phyloP scores from a whole-genome alignment of 2,888 invertebrate genomes.

The Cantharis flavilabris region DNA sequence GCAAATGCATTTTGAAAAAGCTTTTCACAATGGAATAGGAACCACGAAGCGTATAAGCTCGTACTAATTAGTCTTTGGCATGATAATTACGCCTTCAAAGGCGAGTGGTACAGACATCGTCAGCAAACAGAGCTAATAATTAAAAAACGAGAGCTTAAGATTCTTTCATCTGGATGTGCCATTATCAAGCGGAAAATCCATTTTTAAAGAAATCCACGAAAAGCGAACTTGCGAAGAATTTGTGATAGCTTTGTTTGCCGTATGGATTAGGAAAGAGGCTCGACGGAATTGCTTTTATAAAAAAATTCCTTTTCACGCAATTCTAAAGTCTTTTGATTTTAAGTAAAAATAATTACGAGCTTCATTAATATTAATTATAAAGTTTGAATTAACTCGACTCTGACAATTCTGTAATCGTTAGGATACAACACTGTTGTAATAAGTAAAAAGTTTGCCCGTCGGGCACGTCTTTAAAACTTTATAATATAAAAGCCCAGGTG shows the following conservation, averaged over 20 bases:
- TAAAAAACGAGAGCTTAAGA: slow-evolving; percentile 37
- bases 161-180: slow-evolving; percentile 21
- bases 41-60: slow-evolving; percentile 32
- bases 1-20: slow-evolving; percentile 25
- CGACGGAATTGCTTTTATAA: slow-evolving; percentile 1
- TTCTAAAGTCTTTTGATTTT: slow-evolving; percentile 1
- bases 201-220: slow-evolving; percentile 22
- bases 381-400: slow-evolving; percentile 18
- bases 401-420: slow-evolving; percentile 20
- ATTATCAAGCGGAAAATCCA: slow-evolving; percentile 24
- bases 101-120: slow-evolving; percentile 40
- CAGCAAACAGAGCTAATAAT: slow-evolving; percentile 42
- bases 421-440: slow-evolving; percentile 12
- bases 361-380: slow-evolving; percentile 20
- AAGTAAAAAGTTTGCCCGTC: slow-evolving; percentile 18
- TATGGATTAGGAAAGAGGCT: slow-evolving; percentile 13
- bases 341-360: slow-evolving; percentile 15
- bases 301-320: background rate
- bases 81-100: slow-evolving; percentile 46
- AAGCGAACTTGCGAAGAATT: slow-evolving; percentile 19
- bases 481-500: slow-evolving; percentile 9
- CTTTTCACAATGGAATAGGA: slow-evolving; percentile 35
- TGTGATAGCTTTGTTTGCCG: slow-evolving; percentile 21
- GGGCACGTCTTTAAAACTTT: slow-evolving; percentile 15
- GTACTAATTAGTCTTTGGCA: slow-evolving; percentile 46